These are phyloP conservation scores for Brachynemurus nebulosus DNA, from an alignment of 2,888 invertebrate species.

Conservation along the genomic window DNA sequence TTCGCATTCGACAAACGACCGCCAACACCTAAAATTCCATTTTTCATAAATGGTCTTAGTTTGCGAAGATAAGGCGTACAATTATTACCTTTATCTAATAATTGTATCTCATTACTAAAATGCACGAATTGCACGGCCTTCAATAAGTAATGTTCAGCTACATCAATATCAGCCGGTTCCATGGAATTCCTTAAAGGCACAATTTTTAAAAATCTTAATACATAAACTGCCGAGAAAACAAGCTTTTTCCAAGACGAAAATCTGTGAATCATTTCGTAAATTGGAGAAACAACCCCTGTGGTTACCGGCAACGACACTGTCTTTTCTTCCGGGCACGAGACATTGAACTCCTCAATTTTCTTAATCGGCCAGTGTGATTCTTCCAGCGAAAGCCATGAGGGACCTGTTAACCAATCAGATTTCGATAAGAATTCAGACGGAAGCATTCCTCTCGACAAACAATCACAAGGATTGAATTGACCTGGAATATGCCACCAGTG, in stretches of 20 bases:
- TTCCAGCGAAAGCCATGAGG: background rate
- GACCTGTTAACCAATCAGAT: background rate
- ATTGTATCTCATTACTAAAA: constrained; percentile 8
- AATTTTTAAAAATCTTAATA: background rate
- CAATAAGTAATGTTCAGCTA: constrained; percentile 5
- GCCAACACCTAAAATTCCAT: constrained; percentile 12
- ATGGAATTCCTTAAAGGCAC: background rate
- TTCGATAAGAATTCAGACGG: constrained; percentile 8
- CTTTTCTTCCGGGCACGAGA: background rate
- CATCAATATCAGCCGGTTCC: constrained; percentile 6
- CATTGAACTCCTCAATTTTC: too few relatives aligned
- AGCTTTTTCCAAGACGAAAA: background rate
- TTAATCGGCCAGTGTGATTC: background rate
- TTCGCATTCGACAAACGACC: constrained; percentile 10
- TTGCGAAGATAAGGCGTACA: constrained; percentile 10
- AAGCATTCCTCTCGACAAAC: constrained; percentile 10
- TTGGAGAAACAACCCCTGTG: background rate
- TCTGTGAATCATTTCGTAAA: background rate
- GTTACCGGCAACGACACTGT: background rate
- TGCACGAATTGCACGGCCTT: constrained; percentile 6
- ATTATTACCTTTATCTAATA: constrained; percentile 1
- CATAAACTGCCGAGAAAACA: background rate
- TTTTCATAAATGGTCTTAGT: constrained; percentile 12
- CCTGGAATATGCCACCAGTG: constrained; percentile 10
- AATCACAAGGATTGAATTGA: constrained; percentile 11